phyloP scores from a whole-genome alignment of 2,113 vertebrate species.

The Odocoileus hemionus region DNA sequence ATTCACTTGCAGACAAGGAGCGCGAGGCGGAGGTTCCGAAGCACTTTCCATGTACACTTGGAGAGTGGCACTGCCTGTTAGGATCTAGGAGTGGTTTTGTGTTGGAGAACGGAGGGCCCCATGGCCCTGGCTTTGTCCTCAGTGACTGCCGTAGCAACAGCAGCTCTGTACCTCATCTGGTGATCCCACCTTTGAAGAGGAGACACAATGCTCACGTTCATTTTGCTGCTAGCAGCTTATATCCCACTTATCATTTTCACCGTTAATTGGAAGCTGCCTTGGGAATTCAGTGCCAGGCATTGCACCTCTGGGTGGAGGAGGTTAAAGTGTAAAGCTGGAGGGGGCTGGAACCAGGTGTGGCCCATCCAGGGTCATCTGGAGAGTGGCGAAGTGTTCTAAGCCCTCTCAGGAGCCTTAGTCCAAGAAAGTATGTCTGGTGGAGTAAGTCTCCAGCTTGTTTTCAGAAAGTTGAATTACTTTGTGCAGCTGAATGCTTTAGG shows the following conservation, averaged over 20 bases:
- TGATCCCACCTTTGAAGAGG: conserved; percentile 71
- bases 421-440: conserved; percentile 7
- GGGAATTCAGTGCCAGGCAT: conserved; percentile 70
- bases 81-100: conserved; percentile 78
- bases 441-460: conserved; percentile 14
- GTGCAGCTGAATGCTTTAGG: conserved; percentile 37
- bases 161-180: conserved; percentile 75
- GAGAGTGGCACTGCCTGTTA: conserved; percentile 66
- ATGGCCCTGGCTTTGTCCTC: conserved; percentile 72
- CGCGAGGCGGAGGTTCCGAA: conserved; percentile 73
- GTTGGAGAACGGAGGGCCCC: conserved; percentile 69
- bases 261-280: conserved; percentile 75
- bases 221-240: conserved; percentile 74
- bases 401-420: conserved; percentile 44
- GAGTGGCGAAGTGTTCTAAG: conserved; percentile 45
- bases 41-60: conserved; percentile 75
- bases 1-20: conserved; percentile 81
- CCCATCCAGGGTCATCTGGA: conserved; percentile 40
- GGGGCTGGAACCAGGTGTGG: conserved; percentile 55
- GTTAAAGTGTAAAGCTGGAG: conserved; percentile 27
- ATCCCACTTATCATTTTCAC: conserved; percentile 74
- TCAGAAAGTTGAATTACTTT: conserved; percentile 43
- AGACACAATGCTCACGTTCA: conserved; percentile 60
- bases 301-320: conserved; percentile 70
- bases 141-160: conserved; percentile 74